Conservation (phyloP, 2,888 invertebrate genomes). For the Phlogophora meticulosa region DNA sequence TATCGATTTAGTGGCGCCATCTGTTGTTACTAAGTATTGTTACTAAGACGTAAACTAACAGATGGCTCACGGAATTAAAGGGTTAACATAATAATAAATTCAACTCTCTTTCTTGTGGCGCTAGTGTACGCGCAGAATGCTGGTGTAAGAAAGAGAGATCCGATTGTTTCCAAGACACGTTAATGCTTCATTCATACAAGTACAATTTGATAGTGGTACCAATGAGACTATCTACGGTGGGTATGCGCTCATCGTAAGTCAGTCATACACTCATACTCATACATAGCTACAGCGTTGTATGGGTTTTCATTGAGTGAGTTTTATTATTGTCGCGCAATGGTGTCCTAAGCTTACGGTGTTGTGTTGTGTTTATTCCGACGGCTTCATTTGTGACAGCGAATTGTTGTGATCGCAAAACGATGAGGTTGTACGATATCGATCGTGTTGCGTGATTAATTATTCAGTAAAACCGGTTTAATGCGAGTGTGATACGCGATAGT, state of each 20-base stretch:
- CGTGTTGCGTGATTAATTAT: constrained; percentile 81
- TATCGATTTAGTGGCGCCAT: constrained; percentile 73
- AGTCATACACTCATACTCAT: constrained; percentile 44
- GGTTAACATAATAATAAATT: constrained; percentile 42
- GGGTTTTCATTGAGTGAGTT: constrained; percentile 37
- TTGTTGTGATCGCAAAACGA: constrained; percentile 61
- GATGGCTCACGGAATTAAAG: constrained; percentile 56
- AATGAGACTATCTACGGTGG: constrained; percentile 53
- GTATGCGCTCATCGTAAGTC: constrained; percentile 44
- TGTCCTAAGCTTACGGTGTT: constrained; percentile 60
- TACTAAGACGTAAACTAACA: constrained; percentile 43
- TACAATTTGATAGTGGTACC: constrained; percentile 51
- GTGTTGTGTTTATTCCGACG: constrained; percentile 52
- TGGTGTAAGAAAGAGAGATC: constrained; percentile 77
- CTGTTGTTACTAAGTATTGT: constrained; percentile 62
- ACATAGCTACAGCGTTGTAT: constrained; percentile 30
- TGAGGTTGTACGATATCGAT: constrained; percentile 68
- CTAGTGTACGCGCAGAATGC: constrained; percentile 46
- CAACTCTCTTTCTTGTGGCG: constrained; percentile 54
- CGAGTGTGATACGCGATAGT: constrained; percentile 77
- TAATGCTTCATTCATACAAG: constrained; percentile 56
- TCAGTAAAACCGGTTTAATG: constrained; percentile 85
- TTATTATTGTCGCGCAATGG: constrained; percentile 64
- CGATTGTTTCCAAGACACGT: constrained; percentile 56
- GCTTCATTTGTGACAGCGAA: constrained; percentile 55